Percentiles rank a stretch among this genome's conserved stretches.
These are phyloP conservation scores for Acipenser ruthenus DNA, from an alignment of 2,797 vertebrate genomes.

Conservation along the genomic window DNA sequence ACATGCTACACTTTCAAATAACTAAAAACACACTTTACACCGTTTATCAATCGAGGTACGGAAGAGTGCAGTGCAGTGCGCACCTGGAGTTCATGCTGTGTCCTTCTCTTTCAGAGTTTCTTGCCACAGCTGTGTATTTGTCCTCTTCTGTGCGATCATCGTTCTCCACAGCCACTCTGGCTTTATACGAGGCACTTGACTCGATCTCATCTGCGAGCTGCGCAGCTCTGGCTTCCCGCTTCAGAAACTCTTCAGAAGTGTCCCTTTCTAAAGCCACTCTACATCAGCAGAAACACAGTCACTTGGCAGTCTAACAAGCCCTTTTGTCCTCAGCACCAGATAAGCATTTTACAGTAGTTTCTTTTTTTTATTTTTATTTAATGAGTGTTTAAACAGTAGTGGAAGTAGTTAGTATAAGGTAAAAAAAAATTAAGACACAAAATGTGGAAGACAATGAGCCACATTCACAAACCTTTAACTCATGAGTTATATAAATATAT, in stretches of 20 bases:
- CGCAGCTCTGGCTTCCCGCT: conserved; percentile 91
- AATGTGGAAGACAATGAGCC: too few species aligned
- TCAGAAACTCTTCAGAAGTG: conserved; percentile 96
- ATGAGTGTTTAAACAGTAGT: neutral
- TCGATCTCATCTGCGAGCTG: conserved; percentile 98
- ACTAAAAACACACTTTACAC: too few species aligned
- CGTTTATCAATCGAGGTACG: neutral
- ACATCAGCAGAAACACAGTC: conserved; percentile 9
- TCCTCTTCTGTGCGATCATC: conserved; percentile 95
- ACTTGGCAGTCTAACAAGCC: neutral
- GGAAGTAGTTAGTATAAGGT: neutral
- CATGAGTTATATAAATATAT: too few species aligned
- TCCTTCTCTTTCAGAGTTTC: conserved; percentile 75
- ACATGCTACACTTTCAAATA: too few species aligned
- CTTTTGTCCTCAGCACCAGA: neutral
- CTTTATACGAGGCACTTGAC: conserved; percentile 93
- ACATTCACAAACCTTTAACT: too few species aligned
- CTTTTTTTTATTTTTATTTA: neutral
- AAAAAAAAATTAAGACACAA: too few species aligned
- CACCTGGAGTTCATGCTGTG: conserved; percentile 79
- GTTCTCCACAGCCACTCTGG: conserved; percentile 92
- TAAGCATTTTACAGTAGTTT: neutral
- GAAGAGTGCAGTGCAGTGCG: conserved; percentile 16
- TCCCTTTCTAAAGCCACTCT: conserved; percentile 95
- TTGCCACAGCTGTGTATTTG: conserved; percentile 92